Evolutionary conservation across 2,797 vertebrate species (phyloP).

Genomic region (Pipistrellus kuhlii): DNA sequence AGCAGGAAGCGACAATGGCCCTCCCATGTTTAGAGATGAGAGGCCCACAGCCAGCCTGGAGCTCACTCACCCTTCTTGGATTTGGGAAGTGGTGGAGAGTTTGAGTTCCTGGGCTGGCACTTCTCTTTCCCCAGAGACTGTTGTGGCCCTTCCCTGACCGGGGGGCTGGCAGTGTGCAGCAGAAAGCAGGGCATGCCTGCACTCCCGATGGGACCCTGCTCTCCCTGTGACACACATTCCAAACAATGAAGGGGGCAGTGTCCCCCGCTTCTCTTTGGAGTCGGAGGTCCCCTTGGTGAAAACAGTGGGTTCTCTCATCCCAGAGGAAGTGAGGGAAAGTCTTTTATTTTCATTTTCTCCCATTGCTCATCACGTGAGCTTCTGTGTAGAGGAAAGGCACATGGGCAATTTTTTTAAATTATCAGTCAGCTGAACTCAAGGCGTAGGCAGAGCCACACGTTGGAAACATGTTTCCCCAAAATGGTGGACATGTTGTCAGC

Average conservation of each 20-base stretch:
- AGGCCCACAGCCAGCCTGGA: background rate
- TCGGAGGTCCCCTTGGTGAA: background rate
- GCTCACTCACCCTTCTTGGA: background rate
- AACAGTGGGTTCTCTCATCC: background rate
- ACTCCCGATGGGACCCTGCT: background rate
- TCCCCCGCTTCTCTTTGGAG: background rate
- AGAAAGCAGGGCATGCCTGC: background rate
- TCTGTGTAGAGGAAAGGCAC: background rate
- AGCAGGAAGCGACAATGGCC: background rate
- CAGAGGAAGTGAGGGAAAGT: background rate
- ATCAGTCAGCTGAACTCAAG: too few species aligned
- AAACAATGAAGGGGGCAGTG: background rate
- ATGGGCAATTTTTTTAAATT: too few species aligned
- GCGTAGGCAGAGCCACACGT: too few species aligned
- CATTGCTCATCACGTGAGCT: background rate
- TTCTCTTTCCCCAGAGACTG: background rate
- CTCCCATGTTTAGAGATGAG: background rate
- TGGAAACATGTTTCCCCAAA: too few species aligned
- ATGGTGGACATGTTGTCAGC: too few species aligned
- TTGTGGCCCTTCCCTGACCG: background rate
- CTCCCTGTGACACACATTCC: background rate
- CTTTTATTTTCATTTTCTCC: background rate
- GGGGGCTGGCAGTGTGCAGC: background rate
- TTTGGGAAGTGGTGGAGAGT: background rate
- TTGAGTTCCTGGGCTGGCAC: background rate